Evolutionary conservation across 2,797 vertebrate genomes (phyloP), one percentile per base, ranked within the genome.

Genomic region (Periophthalmus magnuspinnatus): DNA sequence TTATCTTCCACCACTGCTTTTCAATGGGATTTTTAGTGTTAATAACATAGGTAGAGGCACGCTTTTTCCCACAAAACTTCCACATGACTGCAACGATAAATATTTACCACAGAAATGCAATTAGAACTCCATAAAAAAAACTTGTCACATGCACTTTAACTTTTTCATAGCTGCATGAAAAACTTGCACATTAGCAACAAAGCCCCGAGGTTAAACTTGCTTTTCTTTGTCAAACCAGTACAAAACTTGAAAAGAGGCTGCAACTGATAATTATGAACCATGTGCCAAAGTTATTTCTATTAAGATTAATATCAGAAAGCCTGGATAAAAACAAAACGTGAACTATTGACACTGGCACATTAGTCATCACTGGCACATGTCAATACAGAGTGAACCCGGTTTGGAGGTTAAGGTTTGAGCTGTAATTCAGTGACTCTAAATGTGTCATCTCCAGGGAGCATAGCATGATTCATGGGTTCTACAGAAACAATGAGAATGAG

Each of bases 391-490:
- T 68, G 61, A 74, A 6, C 6, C 58, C 60, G 6, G 11, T 11
- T 69, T 67, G 41, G 50, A 7, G 73, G 76, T 70, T 69, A 57
- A 64, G 67, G 54, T 56, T 54, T 13, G 2, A n/a, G 69, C 34
- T 59, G 60, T 80, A 71, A 83, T 56, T 70, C 48, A 14, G 8
- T 19, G 62, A 62, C 24, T 28, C 62, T 64, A 17, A 64, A 62
- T 21, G 13, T 62, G 36, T 62, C 60, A 45, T 62, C 13, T 22
- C 13, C 36, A 41, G 36, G 21, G 60, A 41, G 13, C 2, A 14
- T 38, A 32, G 21, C 58, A 24, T 62, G 60, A 62, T 62, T 62
- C 60, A 64, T 22, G 48, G 14, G 14, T 3, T 6, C 16, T 48
- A 14, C 41, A 19, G 4, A 24, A 22, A 41, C n/a, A 38, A 21